phyloP scores from a whole-genome alignment of 2,888 invertebrate species.

The Lagria hirta region DNA sequence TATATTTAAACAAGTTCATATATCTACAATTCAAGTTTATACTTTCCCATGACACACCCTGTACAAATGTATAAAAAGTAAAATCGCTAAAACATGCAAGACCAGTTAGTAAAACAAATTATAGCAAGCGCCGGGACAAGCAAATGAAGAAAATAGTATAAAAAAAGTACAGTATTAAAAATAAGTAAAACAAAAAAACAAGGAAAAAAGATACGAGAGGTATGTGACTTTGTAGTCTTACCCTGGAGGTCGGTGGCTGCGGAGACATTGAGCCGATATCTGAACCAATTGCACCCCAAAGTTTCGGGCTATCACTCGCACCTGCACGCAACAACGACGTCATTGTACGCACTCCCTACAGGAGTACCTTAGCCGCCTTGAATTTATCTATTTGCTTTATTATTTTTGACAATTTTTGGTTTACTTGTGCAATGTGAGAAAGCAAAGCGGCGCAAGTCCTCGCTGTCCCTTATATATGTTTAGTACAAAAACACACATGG shows the following conservation, averaged over 20 bases:
- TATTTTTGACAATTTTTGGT: constrained; percentile 6
- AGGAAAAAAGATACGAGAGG: constrained; percentile 45
- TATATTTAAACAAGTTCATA: no score
- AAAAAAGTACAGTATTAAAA: constrained; percentile 7
- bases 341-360: constrained; percentile 53
- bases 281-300: constrained; percentile 58
- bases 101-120: constrained; percentile 42
- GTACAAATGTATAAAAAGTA: no score
- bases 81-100: constrained; percentile 32
- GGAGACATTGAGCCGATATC: constrained; percentile 59
- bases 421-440: no score
- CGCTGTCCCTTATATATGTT: constrained; percentile 44
- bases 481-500: constrained; percentile 41
- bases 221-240: constrained; percentile 54
- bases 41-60: no score
- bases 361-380: constrained; percentile 36
- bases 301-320: constrained; percentile 59
- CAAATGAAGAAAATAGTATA: constrained; percentile 34
- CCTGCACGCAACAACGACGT: constrained; percentile 57
- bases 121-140: constrained; percentile 45
- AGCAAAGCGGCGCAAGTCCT: constrained; percentile 38
- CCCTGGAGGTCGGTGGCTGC: constrained; percentile 62
- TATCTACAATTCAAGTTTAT: no score
- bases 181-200: no score
- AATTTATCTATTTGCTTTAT: constrained; percentile 16